Evolutionary conservation across 2,888 invertebrate genomes (phyloP).

Genomic region (Stenolophus ochropezus): DNA sequence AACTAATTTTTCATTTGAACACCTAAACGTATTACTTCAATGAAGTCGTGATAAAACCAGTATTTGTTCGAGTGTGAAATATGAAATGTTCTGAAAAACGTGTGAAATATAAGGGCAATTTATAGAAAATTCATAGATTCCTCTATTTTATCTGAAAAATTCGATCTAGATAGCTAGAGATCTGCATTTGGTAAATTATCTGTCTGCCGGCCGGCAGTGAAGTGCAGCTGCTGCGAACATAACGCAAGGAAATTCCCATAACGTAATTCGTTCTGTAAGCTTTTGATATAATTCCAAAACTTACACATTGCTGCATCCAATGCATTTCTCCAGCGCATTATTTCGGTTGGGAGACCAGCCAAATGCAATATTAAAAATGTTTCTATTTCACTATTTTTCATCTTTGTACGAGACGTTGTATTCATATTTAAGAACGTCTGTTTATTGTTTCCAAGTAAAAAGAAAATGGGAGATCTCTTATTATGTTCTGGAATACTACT

Average conservation of each 20-base stretch:
- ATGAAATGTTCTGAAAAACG: background rate
- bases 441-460: conserved; percentile 29
- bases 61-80: background rate
- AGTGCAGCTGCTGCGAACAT: conserved; percentile 15
- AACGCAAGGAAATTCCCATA: background rate
- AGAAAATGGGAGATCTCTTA: conserved; percentile 3
- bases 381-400: conserved; percentile 20
- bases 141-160: background rate
- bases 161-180: background rate
- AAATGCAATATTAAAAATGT: conserved; percentile 34
- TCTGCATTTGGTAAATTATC: background rate
- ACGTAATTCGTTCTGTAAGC: background rate
- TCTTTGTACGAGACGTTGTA: conserved; percentile 26
- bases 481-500: conserved; percentile 21
- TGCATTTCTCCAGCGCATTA: conserved; percentile 13
- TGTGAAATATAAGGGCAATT: background rate
- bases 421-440: conserved; percentile 39
- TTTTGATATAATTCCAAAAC: conserved; percentile 35
- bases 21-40: too few species aligned
- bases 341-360: conserved; percentile 21
- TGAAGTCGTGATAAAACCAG: background rate
- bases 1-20: too few species aligned
- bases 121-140: background rate
- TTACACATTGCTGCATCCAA: conserved; percentile 5
- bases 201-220: background rate